phyloP scores from a whole-genome alignment of 2,797 vertebrate species.

The Neosilurus hyrtlii region DNA sequence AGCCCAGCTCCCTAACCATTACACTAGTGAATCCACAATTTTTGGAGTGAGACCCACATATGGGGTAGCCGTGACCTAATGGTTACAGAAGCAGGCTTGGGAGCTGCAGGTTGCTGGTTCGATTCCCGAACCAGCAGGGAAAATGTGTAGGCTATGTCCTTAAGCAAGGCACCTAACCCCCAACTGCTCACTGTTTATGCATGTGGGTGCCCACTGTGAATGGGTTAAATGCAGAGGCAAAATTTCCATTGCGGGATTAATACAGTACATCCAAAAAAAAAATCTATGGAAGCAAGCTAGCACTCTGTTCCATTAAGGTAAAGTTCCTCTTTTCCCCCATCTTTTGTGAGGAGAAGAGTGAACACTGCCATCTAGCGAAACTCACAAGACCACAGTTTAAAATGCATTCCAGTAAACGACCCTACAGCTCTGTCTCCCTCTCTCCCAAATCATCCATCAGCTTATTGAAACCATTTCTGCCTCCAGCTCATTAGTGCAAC shows the following conservation, averaged over 20 bases:
- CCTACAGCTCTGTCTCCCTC: background rate
- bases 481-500: conserved; percentile 30
- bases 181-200: no score
- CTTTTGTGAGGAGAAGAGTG: conserved; percentile 44
- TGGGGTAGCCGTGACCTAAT: background rate
- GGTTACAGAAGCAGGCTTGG: no score
- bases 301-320: background rate
- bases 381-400: background rate
- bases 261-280: background rate
- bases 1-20: no score
- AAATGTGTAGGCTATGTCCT: no score
- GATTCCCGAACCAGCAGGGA: no score
- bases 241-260: no score
- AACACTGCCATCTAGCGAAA: conserved; percentile 60
- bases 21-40: no score
- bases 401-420: conserved; percentile 13
- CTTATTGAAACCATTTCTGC: conserved; percentile 17
- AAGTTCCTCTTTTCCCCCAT: background rate
- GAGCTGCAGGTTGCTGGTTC: no score
- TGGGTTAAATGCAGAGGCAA: no score
- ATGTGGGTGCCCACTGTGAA: no score
- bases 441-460: conserved; percentile 19
- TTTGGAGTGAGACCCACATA: background rate
- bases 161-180: no score
- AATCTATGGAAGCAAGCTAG: background rate